Base-by-base conservation (phyloP, 2,113 vertebrate species). In the Polypterus senegalus region DNA sequence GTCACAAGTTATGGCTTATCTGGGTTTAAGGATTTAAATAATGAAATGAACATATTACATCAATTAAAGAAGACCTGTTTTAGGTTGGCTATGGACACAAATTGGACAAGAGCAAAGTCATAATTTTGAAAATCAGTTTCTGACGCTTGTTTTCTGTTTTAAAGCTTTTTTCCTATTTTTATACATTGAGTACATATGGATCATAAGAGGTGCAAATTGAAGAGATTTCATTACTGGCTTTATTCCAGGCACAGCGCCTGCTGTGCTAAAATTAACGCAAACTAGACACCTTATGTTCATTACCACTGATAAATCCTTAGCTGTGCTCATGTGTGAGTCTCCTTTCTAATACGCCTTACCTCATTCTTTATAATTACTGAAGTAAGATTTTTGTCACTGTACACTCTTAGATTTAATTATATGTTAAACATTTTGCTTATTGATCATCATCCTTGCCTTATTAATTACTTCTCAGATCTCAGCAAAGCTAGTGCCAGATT, bases 391-490 rank as follows among this genome's bases (percentile, higher is more conserved):
- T 49, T 44, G 9, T 54, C 5, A 47, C 51, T 43, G 49, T 46
- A 6, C 43, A 3, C 5, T 11, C 11, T 49, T 64, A 57, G 46
- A 54, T 49, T 58, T 49, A 65, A 57, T 65, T 61, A 61, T 7
- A 48, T 46, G n/a, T 10, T n/a, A 45, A 4, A 65, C 53, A 61
- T 57, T 55, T 55, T 61, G 45, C 64, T 57, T 57, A 65, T 57
- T 51, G 59, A 61, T 65, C 48, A 54, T 53, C 2, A 8, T 43
- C 11, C 10, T 10, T 49, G 47, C 48, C 9, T 56, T 65, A 61
- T 65, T 56, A 56, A 65, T 65, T 53, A 9, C n/a, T n/a, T 45
- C 47, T 7, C 5, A 47, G 53, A 64, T 49, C 4, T 44, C 46
- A 6, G 48, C 44, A 9, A 49, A 9, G 45, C 57, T 9, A 45